These are phyloP conservation scores for Phrynocephalus guinanensis DNA, from an alignment of 2,797 vertebrate species.

Conservation along the genomic window DNA sequence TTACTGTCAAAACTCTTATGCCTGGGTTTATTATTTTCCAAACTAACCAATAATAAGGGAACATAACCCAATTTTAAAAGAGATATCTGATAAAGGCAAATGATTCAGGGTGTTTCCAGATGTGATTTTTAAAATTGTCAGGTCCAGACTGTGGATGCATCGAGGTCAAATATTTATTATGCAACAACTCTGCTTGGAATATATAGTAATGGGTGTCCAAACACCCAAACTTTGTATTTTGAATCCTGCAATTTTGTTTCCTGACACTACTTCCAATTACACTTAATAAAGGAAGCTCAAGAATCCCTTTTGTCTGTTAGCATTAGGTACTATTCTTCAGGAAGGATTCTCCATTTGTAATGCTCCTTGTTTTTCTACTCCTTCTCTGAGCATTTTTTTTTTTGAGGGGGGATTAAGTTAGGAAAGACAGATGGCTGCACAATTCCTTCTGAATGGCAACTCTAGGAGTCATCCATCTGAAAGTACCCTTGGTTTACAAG, in stretches of 20 bases:
- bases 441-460: not conserved
- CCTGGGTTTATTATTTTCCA: constrained; percentile 1
- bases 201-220: too few species aligned
- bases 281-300: not conserved
- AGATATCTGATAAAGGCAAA: constrained; percentile 17
- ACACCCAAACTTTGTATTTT: not conserved
- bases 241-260: too few species aligned
- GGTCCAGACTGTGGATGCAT: too few species aligned
- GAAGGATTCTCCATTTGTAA: not conserved
- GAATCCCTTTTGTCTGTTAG: not conserved
- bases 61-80: constrained; percentile 25
- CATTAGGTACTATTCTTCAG: not conserved
- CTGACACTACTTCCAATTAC: too few species aligned
- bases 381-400: not conserved
- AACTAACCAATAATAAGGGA: not conserved
- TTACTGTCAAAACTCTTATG: not conserved
- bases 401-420: not conserved
- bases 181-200: not conserved
- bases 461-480: not conserved
- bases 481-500: not conserved
- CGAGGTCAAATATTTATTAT: too few species aligned
- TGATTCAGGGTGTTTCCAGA: not conserved
- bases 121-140: not conserved
- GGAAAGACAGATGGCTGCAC: not conserved
- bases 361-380: not conserved